These are phyloP conservation scores for Microplitis manilae DNA, from an alignment of 2,888 invertebrate genomes.

Conservation along the genomic window DNA sequence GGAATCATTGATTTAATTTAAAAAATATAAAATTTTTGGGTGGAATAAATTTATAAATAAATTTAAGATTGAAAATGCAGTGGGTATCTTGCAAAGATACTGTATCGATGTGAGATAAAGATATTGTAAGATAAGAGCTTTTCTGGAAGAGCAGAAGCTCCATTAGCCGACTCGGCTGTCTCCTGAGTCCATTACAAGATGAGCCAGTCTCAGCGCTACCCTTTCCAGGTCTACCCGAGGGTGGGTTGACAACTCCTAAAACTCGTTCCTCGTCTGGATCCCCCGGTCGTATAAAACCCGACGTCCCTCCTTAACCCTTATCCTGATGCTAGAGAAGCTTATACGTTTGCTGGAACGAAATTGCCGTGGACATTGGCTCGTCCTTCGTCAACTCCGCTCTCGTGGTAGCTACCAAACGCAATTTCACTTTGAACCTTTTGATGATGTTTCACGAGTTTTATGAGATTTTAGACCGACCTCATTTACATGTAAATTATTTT, in stretches of 20 bases:
- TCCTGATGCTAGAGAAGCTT: background rate
- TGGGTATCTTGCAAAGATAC: too few species aligned
- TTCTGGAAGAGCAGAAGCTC: constrained; percentile 68
- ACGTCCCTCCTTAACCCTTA: constrained; percentile 4
- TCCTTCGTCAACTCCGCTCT: constrained; percentile 13
- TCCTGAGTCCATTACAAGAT: constrained; percentile 72
- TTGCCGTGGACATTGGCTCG: constrained; percentile 19
- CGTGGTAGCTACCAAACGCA: background rate
- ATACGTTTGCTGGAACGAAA: constrained; percentile 7
- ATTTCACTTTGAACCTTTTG: constrained; percentile 16
- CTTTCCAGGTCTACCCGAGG: background rate
- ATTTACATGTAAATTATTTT: constrained; percentile 3
- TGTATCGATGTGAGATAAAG: constrained; percentile 10
- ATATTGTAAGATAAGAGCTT: constrained; percentile 65
- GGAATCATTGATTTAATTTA: too few species aligned
- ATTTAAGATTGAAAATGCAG: constrained; percentile 2
- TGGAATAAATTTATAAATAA: background rate
- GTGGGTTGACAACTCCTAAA: constrained; percentile 9
- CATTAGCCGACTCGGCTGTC: constrained; percentile 72
- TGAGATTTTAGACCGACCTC: background rate
- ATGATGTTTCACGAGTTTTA: constrained; percentile 15
- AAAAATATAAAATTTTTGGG: background rate
- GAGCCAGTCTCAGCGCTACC: constrained; percentile 58
- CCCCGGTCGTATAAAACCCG: background rate
- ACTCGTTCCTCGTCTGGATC: background rate